Conservation (phyloP, 2,113 vertebrate species). For the Urocitellus parryii region DNA sequence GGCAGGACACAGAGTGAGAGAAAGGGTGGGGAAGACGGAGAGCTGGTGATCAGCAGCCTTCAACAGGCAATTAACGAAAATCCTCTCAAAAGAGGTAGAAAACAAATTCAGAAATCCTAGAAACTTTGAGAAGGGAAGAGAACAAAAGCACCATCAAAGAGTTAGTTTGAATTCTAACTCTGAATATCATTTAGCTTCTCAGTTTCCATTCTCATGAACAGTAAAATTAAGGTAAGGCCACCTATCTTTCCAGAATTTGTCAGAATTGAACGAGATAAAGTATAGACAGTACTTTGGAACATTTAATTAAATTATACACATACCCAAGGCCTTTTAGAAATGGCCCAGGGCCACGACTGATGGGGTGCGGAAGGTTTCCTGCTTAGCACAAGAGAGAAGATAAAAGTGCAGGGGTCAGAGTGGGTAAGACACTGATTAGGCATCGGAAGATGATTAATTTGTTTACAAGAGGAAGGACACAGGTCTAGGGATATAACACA, state of each 20-base stretch:
- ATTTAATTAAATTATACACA: background rate
- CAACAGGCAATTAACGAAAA: background rate
- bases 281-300: background rate
- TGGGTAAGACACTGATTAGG: background rate
- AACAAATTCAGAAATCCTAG: background rate
- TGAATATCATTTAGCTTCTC: conserved; percentile 39
- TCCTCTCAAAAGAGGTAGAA: background rate
- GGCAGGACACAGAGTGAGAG: background rate
- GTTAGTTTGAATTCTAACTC: background rate
- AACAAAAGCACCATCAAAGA: background rate
- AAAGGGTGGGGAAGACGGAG: too few species aligned
- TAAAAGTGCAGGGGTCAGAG: background rate
- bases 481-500: background rate
- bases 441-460: background rate
- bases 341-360: background rate
- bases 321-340: background rate
- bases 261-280: background rate
- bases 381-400: background rate
- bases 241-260: background rate
- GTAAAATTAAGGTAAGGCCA: background rate
- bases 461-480: conserved; percentile 12
- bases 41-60: background rate
- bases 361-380: background rate
- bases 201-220: conserved; percentile 6
- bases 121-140: background rate